Conservation (phyloP, 2,797 vertebrate genomes). For the Acanthis flammea region DNA sequence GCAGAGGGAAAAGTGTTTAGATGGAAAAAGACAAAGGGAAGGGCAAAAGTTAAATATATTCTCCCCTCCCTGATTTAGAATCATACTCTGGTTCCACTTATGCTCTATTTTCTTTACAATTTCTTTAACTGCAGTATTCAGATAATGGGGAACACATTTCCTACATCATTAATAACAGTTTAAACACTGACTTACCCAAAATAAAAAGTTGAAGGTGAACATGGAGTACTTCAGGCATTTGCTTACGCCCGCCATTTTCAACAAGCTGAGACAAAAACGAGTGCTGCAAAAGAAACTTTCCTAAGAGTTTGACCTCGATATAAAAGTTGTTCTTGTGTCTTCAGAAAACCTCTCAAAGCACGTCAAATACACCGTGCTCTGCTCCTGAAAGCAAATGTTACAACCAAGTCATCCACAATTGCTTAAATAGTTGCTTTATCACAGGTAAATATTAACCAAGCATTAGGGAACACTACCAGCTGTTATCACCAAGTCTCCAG, state of each 20-base stretch:
- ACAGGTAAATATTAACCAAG: constrained; percentile 75
- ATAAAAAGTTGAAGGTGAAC: constrained; percentile 82
- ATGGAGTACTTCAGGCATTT: constrained; percentile 78
- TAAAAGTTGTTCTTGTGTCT: not conserved
- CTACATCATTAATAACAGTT: constrained; percentile 17
- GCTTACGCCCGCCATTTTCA: constrained; percentile 77
- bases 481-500: constrained; percentile 35
- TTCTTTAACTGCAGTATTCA: constrained; percentile 10
- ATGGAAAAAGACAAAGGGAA: not conserved
- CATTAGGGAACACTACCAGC: constrained; percentile 25
- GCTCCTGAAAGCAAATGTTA: constrained; percentile 16
- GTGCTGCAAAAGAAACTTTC: not conserved
- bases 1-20: not conserved
- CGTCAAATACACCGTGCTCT: not conserved
- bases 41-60: not conserved
- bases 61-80: not conserved
- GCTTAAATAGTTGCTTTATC: constrained; percentile 15
- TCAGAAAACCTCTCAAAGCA: not conserved
- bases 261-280: not conserved
- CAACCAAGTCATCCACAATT: not conserved
- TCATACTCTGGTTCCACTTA: not conserved
- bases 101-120: not conserved
- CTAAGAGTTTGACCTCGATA: not conserved
- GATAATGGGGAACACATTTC: not conserved
- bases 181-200: constrained; percentile 77